Conservation (phyloP, 2,113 vertebrate genomes). For the Zapus hudsonius region DNA sequence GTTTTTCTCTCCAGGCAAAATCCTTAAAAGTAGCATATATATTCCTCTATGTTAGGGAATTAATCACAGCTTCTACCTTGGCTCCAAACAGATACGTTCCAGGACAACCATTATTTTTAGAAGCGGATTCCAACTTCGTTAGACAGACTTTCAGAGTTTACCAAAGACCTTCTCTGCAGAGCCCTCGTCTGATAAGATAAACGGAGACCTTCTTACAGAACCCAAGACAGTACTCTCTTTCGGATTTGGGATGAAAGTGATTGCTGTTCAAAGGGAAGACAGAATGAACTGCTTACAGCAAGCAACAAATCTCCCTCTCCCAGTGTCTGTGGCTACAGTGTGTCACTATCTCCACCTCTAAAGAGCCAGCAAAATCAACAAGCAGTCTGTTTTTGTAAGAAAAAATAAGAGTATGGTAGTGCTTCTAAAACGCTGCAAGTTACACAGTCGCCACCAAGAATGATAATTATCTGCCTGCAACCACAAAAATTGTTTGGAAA, state of each 20-base stretch:
- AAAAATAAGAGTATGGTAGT: neutral
- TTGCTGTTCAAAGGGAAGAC: neutral
- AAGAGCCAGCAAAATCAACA: constrained; percentile 14
- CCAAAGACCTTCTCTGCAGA: neutral
- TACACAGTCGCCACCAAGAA: constrained; percentile 6
- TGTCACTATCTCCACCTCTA: neutral
- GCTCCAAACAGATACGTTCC: neutral
- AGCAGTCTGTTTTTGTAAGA: constrained; percentile 19
- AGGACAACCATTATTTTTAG: neutral
- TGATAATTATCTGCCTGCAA: neutral
- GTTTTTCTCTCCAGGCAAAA: constrained; percentile 25
- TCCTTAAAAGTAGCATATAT: neutral
- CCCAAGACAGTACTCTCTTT: neutral
- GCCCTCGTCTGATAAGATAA: neutral
- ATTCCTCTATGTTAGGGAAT: neutral
- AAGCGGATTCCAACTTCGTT: neutral
- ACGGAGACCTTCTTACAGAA: neutral
- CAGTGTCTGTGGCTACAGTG: neutral
- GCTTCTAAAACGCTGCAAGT: neutral
- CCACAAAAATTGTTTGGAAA: constrained; percentile 35
- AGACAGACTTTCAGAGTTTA: neutral
- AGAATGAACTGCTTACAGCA: neutral
- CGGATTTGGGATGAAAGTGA: neutral
- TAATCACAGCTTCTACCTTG: neutral
- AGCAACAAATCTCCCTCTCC: neutral